phyloP scores from a whole-genome alignment of 2,888 invertebrate species.

The Epistrophe grossulariae region DNA sequence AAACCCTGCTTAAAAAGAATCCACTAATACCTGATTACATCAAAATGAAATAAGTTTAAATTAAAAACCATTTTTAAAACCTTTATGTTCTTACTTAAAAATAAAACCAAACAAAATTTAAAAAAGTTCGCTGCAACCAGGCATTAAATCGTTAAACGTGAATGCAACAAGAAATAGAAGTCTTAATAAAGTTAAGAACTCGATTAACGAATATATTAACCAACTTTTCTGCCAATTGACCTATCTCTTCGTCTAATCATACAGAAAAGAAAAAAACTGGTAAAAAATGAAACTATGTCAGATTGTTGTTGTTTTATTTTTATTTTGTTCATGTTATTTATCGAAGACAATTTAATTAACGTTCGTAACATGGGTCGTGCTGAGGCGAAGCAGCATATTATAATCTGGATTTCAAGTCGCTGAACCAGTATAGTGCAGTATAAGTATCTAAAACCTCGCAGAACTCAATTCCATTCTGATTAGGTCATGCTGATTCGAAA shows the following conservation, averaged over 20 bases:
- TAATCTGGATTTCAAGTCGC: constrained; percentile 52
- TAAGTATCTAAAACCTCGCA: constrained; percentile 37
- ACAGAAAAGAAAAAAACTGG: constrained; percentile 47
- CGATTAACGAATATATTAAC: constrained; percentile 20
- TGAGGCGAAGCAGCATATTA: constrained; percentile 54
- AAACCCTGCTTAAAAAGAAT: not conserved
- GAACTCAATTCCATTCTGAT: constrained; percentile 73
- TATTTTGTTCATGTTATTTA: not conserved
- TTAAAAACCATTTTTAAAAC: not conserved
- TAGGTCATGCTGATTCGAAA: constrained; percentile 65
- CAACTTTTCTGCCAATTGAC: constrained; percentile 63
- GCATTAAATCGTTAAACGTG: constrained; percentile 47
- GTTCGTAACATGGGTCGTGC: constrained; percentile 36
- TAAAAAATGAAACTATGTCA: constrained; percentile 58
- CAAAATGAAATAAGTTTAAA: not conserved
- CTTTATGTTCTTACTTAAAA: not conserved
- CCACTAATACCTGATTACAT: not conserved
- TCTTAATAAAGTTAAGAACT: not conserved
- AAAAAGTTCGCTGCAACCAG: not conserved
- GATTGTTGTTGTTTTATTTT: constrained; percentile 14
- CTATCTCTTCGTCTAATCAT: constrained; percentile 41
- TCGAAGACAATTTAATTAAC: constrained; percentile 67
- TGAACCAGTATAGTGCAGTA: constrained; percentile 35
- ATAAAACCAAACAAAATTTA: not conserved
- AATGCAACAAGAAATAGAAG: constrained; percentile 10